A percentile compares a stretch with the other conserved stretches of the same genome.
Conservation (phyloP, 2,888 invertebrate genomes). For the Chloroclystis v-ata region DNA sequence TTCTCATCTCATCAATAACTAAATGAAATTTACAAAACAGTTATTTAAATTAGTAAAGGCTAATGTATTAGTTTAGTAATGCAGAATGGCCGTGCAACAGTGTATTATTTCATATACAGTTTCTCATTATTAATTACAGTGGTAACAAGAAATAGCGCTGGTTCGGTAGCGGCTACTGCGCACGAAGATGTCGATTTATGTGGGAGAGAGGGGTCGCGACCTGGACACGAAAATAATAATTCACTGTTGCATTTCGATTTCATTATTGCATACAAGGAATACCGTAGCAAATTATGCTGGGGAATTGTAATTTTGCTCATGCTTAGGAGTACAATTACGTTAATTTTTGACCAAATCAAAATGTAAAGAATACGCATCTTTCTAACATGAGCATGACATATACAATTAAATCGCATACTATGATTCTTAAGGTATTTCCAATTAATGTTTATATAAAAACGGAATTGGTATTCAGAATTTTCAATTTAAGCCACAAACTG, state of each 20-base stretch:
- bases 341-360: no score
- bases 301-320: no score
- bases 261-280: background rate
- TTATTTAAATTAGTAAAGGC: no score
- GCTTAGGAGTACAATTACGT: no score
- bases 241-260: constrained; percentile 31
- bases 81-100: constrained; percentile 19
- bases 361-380: no score
- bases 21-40: no score
- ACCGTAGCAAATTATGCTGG: background rate
- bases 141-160: constrained; percentile 40
- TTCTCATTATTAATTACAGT: constrained; percentile 50
- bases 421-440: no score
- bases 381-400: no score
- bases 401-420: no score
- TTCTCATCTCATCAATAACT: no score
- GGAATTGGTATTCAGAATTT: background rate
- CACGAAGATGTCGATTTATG: constrained; percentile 62
- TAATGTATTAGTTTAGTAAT: no score
- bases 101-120: constrained; percentile 29
- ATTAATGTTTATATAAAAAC: background rate
- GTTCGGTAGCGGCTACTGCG: constrained; percentile 40
- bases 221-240: constrained; percentile 58
- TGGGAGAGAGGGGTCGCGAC: constrained; percentile 62
- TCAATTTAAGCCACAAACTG: constrained; percentile 17